These are phyloP conservation scores for Rhinolophus sinicus DNA, from an alignment of 2,113 vertebrate genomes.

Conservation along the genomic window DNA sequence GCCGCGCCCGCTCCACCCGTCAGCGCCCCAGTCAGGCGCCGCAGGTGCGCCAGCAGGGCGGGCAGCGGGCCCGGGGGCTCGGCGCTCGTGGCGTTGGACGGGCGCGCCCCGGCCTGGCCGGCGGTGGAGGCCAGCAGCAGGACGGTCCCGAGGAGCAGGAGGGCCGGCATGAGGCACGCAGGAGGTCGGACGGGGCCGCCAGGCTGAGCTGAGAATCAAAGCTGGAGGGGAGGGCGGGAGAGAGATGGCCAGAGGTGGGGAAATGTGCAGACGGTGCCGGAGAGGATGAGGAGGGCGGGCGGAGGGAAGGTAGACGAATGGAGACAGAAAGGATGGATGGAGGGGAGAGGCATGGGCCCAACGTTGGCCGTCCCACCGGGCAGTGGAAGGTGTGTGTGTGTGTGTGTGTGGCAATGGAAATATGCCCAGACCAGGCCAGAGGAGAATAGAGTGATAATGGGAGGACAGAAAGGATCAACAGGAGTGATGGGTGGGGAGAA, in stretches of 20 bases:
- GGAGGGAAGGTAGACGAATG: not conserved
- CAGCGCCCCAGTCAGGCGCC: slow-evolving; percentile 76
- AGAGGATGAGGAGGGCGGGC: not conserved
- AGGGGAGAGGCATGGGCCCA: not conserved
- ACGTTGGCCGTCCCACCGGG: not conserved
- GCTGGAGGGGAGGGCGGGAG: not conserved
- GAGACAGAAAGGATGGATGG: not conserved
- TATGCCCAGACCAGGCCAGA: no score
- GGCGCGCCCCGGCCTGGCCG: slow-evolving; percentile 69
- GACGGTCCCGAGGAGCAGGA: slow-evolving; percentile 74
- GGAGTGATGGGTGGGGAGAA: not conserved
- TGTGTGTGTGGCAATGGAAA: no score
- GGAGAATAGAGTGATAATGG: not conserved
- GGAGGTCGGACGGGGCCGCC: slow-evolving; percentile 61
- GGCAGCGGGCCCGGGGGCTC: slow-evolving; percentile 82
- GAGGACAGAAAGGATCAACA: not conserved
- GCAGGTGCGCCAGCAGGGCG: slow-evolving; percentile 79
- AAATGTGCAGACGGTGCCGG: not conserved
- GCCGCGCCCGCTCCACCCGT: slow-evolving; percentile 35
- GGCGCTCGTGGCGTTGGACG: slow-evolving; percentile 84
- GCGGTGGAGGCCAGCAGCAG: slow-evolving; percentile 71
- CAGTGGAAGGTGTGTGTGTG: no score
- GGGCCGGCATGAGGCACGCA: slow-evolving; percentile 64
- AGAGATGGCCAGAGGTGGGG: not conserved
- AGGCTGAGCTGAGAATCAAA: slow-evolving; percentile 48